Base-by-base conservation (phyloP, 2,888 invertebrate genomes). In the Diploptera punctata region DNA sequence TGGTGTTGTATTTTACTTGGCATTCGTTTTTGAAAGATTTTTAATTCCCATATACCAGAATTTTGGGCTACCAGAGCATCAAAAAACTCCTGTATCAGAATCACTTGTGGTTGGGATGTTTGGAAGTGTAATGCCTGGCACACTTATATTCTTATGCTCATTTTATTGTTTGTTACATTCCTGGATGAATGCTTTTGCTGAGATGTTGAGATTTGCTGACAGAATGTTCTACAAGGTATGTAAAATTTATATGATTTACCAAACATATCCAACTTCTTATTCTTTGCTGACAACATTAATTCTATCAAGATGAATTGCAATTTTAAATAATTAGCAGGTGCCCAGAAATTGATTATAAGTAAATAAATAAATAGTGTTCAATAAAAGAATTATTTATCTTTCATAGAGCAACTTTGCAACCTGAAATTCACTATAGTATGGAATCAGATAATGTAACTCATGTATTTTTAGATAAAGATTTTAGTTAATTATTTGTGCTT, bases 131-230 rank as follows among this genome's bases (percentile, higher is more conserved):
- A 83, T 95, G 72, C 93, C 94, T 0, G 92, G 91, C 1, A 87
- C 92, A 0, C 83, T 93, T 61, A 86, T 90, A 0, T 89, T 91
- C 75, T 80, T 94, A 1, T 87, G 90, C 78, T 91, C 90, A 3
- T 97, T 97, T 84, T 98, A 95, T 84, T 89, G 93, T 75, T 84
- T 98, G 2, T 85, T 98, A 3, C 98, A 99, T 80, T 90, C 93
- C 1, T 97, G 97, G 95, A 86, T 93, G 79, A 99, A 98, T 82
- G 93, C 93, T 21, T 94, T 92, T 79, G 93, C 96, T 0, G 98
- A 99, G 82, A 86, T 97, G 83, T 82, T 97, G 74, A 88, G 87
- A 74, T 99, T 98, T 82, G 93, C 90, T 5, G 95, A 98, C 85
- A 83, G 97, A 80, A 86, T 91, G 86, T 91, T 95, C 86, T 90